phyloP scores from a whole-genome alignment of 2,888 invertebrate species.

The Dolomedes plantarius region DNA sequence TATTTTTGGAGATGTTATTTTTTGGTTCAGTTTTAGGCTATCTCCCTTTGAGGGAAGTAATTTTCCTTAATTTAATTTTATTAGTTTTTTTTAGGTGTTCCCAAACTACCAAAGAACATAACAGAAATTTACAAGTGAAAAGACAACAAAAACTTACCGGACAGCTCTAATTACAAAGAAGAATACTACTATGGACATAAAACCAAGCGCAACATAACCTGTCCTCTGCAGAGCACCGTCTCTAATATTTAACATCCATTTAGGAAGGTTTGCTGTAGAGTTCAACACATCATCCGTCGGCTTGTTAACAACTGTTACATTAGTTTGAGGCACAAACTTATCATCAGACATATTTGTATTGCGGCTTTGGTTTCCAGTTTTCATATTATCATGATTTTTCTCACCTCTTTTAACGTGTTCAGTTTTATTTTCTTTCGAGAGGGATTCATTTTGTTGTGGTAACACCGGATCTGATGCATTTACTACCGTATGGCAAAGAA shows the following conservation, averaged over 20 bases:
- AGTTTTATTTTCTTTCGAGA: not conserved
- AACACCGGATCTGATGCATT: not conserved
- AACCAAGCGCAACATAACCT: constrained; percentile 46
- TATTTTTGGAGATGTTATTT: too few species aligned
- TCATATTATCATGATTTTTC: not conserved
- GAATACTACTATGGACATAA: constrained; percentile 52
- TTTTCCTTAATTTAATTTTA: too few species aligned
- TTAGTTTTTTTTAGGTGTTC: too few species aligned
- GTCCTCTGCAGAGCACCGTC: constrained; percentile 60
- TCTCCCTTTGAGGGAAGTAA: too few species aligned
- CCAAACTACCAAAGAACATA: too few species aligned
- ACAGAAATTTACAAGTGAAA: too few species aligned
- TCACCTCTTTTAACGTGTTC: constrained; percentile 18
- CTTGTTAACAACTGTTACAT: not conserved
- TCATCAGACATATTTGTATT: not conserved
- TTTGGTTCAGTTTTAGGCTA: too few species aligned
- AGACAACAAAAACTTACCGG: constrained; percentile 49
- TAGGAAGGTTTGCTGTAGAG: constrained; percentile 35
- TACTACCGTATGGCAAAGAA: constrained; percentile 50
- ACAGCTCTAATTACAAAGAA: constrained; percentile 51
- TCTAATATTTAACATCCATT: constrained; percentile 49
- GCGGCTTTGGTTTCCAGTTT: constrained; percentile 2
- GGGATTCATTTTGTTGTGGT: not conserved
- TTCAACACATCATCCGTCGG: constrained; percentile 22
- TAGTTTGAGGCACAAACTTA: constrained; percentile 5